Evolutionary conservation across 2,113 vertebrate species (phyloP).

Genomic region (Emydura subglobosa): DNA sequence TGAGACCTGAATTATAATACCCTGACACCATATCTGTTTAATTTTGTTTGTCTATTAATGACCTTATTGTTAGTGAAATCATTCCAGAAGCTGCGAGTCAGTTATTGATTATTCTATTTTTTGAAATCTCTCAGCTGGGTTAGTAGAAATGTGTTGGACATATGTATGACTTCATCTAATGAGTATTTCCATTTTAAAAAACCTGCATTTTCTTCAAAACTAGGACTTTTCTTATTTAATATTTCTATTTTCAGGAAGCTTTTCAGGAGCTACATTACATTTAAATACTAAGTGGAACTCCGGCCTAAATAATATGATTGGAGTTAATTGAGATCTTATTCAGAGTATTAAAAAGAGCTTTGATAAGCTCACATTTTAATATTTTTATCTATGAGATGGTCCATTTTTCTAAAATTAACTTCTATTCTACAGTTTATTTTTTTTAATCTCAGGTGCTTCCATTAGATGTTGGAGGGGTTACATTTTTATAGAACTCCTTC

Average conservation of each 20-base stretch:
- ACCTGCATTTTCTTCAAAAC: not conserved
- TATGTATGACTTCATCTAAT: not conserved
- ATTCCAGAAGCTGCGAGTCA: not conserved
- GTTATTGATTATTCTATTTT: not conserved
- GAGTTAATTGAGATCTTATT: not conserved
- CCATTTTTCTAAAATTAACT: not conserved
- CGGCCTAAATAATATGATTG: not conserved
- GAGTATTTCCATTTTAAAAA: not conserved
- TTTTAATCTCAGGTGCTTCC: not conserved
- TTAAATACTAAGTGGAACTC: not conserved
- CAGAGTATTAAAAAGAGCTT: not conserved
- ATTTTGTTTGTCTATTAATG: not conserved
- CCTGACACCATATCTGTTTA: not conserved
- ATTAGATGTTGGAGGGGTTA: not conserved
- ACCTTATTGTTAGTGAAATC: not conserved
- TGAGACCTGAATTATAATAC: not conserved
- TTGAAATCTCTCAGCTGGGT: not conserved
- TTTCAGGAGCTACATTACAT: not conserved
- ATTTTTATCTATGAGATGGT: not conserved
- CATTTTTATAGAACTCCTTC: constrained; percentile 11
- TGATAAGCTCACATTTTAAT: not conserved
- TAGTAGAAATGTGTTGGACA: not conserved
- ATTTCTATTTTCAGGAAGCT: not conserved
- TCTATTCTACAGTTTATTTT: not conserved
- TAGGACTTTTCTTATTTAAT: not conserved